Conservation (phyloP, 2,113 vertebrate genomes). For the Theristicus caerulescens region DNA sequence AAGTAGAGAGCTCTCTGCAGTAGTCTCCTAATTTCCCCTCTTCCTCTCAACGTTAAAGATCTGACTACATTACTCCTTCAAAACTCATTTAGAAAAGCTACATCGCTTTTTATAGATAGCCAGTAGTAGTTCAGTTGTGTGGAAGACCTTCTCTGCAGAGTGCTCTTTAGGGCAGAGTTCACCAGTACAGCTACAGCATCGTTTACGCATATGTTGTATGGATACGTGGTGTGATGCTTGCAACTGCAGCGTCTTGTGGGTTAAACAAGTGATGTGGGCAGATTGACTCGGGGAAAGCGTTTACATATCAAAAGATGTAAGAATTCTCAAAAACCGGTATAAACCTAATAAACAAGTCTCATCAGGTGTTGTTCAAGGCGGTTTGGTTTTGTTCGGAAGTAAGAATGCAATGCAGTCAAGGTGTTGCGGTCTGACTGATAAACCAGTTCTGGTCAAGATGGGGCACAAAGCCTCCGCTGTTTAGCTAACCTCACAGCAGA, state of each 20-base stretch:
- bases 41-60: neutral
- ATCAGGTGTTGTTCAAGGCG: neutral
- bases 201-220: neutral
- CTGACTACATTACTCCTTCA: neutral
- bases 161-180: neutral
- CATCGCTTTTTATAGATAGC: neutral
- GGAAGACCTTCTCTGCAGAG: neutral
- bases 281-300: neutral
- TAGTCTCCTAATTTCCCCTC: neutral
- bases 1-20: neutral
- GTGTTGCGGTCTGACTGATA: neutral
- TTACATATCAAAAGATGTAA: constrained; percentile 1
- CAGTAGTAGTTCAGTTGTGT: neutral
- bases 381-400: constrained; percentile 1
- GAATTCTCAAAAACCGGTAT: neutral
- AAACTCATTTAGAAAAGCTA: neutral
- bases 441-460: neutral
- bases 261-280: neutral
- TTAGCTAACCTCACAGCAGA: neutral
- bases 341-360: neutral
- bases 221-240: neutral
- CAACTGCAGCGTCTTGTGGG: neutral
- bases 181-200: neutral
- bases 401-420: neutral
- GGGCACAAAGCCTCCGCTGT: neutral